Evolutionary conservation across 2,888 invertebrate species (phyloP).

Genomic region (Furcula furcula): DNA sequence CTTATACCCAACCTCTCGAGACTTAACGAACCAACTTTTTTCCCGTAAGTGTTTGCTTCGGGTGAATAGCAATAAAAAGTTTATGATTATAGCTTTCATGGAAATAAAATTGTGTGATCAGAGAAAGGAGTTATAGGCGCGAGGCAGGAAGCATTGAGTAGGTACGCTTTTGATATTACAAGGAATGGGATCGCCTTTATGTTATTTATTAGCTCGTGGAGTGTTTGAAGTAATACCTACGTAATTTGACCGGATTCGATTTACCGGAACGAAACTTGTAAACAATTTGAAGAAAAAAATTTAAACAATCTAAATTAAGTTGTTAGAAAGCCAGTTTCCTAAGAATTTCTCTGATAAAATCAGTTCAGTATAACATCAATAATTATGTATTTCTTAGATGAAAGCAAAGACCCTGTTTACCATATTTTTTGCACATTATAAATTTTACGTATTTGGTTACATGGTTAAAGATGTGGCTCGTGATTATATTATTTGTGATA

Average conservation of each 20-base stretch:
- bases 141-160: constrained; percentile 43
- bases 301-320: too few species aligned
- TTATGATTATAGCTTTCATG: constrained; percentile 75
- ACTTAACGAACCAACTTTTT: constrained; percentile 49
- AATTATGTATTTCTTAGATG: too few species aligned
- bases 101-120: constrained; percentile 72
- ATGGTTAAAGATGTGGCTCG: too few species aligned
- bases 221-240: constrained; percentile 39
- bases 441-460: too few species aligned
- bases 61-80: constrained; percentile 74
- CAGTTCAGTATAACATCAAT: too few species aligned
- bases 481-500: too few species aligned
- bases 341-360: too few species aligned
- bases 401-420: too few species aligned
- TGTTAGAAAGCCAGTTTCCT: too few species aligned
- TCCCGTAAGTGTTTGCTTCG: constrained; percentile 63
- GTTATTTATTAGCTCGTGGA: constrained; percentile 39
- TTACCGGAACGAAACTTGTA: constrained; percentile 8
- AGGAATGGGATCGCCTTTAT: constrained; percentile 34
- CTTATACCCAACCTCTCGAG: constrained; percentile 58
- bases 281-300: constrained; percentile 1
- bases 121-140: constrained; percentile 54
- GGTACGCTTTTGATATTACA: constrained; percentile 44
- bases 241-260: constrained; percentile 13
- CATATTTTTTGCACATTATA: too few species aligned